A percentile compares a stretch with the other conserved stretches of the same genome.
These are phyloP conservation scores for Monomorium pharaonis DNA, from an alignment of 1,140 invertebrate genomes.

Conservation along the genomic window DNA sequence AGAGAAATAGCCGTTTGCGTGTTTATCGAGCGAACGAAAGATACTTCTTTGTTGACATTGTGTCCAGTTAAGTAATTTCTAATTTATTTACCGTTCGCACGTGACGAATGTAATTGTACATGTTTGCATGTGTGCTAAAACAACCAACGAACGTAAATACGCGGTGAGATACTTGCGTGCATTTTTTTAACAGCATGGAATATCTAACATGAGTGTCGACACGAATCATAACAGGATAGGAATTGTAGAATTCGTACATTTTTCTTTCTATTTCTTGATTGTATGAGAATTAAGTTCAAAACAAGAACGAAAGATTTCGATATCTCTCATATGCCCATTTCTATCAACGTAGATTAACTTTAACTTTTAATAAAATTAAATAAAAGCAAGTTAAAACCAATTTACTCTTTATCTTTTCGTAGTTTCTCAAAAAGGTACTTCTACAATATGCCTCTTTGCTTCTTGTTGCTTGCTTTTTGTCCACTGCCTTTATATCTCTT, in stretches of 20 bases:
- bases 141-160: not conserved
- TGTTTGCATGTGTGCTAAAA: not conserved
- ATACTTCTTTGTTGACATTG: not conserved
- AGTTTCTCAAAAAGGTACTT: too few species aligned
- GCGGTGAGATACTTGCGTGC: not conserved
- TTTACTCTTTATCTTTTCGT: too few species aligned
- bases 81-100: slow-evolving; percentile 1
- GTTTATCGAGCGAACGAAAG: not conserved
- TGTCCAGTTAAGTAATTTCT: not conserved
- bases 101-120: not conserved
- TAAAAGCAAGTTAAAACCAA: too few species aligned
- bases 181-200: not conserved
- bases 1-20: not conserved
- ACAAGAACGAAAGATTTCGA: not conserved
- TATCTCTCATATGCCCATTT: not conserved
- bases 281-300: not conserved
- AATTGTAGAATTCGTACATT: not conserved
- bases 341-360: too few species aligned
- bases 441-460: too few species aligned
- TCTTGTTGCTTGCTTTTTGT: too few species aligned
- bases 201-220: too few species aligned
- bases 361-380: too few species aligned
- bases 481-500: too few species aligned
- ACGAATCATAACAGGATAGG: not conserved
- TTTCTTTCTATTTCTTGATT: not conserved